These are phyloP conservation scores for Orthosia incerta DNA, from an alignment of 2,888 invertebrate genomes.

Conservation along the genomic window DNA sequence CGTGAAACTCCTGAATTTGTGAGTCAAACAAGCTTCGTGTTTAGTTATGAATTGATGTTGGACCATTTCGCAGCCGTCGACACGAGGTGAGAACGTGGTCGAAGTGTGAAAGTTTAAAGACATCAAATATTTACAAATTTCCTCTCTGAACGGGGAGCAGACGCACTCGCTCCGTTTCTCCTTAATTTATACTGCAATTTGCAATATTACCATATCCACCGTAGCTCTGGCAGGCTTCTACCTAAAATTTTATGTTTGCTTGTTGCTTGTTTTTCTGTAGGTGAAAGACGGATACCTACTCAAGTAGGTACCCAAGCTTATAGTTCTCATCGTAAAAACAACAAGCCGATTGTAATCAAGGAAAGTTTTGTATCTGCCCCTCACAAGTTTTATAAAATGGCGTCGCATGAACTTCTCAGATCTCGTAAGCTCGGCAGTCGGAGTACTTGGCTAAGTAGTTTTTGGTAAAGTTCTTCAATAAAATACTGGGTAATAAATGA, in stretches of 20 bases:
- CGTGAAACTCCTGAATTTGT: conserved; percentile 49
- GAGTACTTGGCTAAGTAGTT: conserved; percentile 61
- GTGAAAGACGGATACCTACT: not conserved
- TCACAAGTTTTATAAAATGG: conserved; percentile 58
- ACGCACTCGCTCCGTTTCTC: conserved; percentile 66
- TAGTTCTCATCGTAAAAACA: conserved; percentile 61
- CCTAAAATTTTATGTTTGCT: conserved; percentile 9
- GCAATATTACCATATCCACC: conserved; percentile 47
- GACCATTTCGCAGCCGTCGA: conserved; percentile 68
- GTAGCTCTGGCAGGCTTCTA: conserved; percentile 15
- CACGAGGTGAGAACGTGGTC: conserved; percentile 69
- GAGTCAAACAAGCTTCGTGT: conserved; percentile 52
- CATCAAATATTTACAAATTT: conserved; percentile 79
- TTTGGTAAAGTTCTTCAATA: conserved; percentile 65
- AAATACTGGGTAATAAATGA: conserved; percentile 58
- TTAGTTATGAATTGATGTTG: conserved; percentile 68
- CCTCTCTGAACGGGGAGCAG: conserved; percentile 60
- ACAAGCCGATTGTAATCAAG: conserved; percentile 59
- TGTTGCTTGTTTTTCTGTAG: conserved; percentile 20
- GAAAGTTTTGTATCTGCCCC: conserved; percentile 59
- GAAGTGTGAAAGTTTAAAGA: conserved; percentile 77
- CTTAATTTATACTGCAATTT: conserved; percentile 66
- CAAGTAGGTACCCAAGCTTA: not conserved
- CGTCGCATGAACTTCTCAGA: conserved; percentile 62
- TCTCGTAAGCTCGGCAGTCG: conserved; percentile 64